Conservation (phyloP, 1,140 invertebrate genomes). For the Bombus sibiricus region DNA sequence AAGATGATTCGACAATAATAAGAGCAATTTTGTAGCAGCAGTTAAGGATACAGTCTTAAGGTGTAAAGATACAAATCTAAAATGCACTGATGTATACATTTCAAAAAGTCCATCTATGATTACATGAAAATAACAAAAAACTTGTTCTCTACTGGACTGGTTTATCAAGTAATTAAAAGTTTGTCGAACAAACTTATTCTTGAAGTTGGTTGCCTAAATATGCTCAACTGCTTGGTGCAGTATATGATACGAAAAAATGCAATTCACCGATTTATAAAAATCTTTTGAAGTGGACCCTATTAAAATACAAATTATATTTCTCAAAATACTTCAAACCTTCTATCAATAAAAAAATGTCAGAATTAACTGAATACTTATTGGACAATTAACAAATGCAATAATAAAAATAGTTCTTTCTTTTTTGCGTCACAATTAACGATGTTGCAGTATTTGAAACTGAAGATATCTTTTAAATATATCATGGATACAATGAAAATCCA, state of each 20-base stretch:
- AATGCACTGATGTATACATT: constrained; percentile 32
- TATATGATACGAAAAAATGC: neutral
- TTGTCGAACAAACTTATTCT: constrained; percentile 78
- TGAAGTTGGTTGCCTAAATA: constrained; percentile 57
- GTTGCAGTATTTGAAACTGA: neutral
- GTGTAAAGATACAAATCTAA: constrained; percentile 34
- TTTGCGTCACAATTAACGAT: neutral
- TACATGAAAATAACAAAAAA: neutral
- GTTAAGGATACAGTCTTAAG: constrained; percentile 38
- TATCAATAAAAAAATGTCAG: neutral
- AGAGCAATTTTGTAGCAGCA: constrained; percentile 21
- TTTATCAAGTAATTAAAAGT: constrained; percentile 78
- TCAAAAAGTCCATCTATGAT: neutral
- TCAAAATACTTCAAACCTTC: constrained; percentile 19
- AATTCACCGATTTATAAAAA: neutral
- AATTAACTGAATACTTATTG: neutral
- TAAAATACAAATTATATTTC: neutral
- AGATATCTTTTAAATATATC: neutral
- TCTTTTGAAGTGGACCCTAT: neutral
- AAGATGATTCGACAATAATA: constrained; percentile 1
- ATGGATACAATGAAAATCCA: neutral
- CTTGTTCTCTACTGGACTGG: constrained; percentile 18
- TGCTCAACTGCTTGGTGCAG: neutral
- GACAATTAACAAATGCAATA: neutral
- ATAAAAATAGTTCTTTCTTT: neutral